Evolutionary conservation across 2,888 invertebrate species (phyloP).

Genomic region (Bursaphelenchus okinawaensis): DNA sequence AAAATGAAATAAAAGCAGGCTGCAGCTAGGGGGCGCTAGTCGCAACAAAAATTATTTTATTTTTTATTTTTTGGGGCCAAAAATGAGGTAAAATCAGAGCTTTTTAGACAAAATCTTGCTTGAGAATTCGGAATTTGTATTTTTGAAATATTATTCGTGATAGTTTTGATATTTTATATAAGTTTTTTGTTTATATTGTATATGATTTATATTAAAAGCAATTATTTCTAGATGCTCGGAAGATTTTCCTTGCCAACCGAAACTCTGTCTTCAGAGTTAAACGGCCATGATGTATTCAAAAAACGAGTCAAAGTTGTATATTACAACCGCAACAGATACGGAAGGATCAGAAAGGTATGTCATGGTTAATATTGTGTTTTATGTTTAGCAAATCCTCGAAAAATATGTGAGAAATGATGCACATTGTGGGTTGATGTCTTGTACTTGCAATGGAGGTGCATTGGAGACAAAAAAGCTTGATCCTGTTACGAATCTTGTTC

Average conservation of each 20-base stretch:
- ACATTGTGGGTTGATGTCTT: conserved; percentile 38
- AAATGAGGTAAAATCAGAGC: no score
- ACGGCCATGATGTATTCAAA: neutral
- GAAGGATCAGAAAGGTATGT: conserved; percentile 10
- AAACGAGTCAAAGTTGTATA: conserved; percentile 3
- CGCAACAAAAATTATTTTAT: no score
- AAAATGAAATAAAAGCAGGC: no score
- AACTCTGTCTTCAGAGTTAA: neutral
- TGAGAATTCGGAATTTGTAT: no score
- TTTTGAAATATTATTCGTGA: no score
- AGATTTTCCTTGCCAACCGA: neutral
- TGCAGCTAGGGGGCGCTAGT: no score
- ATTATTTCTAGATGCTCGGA: neutral
- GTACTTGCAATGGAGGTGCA: conserved; percentile 21
- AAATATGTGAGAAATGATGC: conserved; percentile 50
- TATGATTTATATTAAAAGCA: no score
- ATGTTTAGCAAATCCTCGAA: conserved; percentile 44
- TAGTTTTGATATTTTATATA: no score
- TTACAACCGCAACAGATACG: conserved; percentile 4
- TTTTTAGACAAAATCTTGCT: no score
- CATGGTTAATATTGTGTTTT: neutral
- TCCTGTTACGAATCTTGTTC: conserved; percentile 21
- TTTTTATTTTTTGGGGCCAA: no score
- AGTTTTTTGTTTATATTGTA: no score
- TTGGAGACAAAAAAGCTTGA: conserved; percentile 19